Conservation (phyloP, 2,888 invertebrate species). For the Cryptus armator region DNA sequence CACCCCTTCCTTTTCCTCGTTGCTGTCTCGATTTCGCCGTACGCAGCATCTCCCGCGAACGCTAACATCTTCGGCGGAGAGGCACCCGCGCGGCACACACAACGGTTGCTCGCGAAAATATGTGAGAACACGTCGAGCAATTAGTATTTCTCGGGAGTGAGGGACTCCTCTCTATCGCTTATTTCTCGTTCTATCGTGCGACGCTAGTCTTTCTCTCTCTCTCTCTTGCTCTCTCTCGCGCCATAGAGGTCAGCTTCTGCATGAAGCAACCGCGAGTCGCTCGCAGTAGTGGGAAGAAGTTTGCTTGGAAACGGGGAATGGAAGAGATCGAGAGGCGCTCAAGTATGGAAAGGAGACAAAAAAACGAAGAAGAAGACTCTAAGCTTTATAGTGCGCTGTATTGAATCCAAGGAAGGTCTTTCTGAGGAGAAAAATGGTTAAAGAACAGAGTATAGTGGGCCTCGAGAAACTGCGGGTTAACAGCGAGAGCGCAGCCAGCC, state of each 20-base stretch:
- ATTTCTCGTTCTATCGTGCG: constrained; percentile 32
- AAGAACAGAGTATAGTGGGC: constrained; percentile 37
- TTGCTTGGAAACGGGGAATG: constrained; percentile 30
- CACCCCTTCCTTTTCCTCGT: constrained; percentile 31
- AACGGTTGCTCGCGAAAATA: constrained; percentile 72
- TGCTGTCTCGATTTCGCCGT: constrained; percentile 40
- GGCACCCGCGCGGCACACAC: not conserved
- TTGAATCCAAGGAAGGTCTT: constrained; percentile 46
- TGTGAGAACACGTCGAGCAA: constrained; percentile 79
- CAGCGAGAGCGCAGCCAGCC: constrained; percentile 14
- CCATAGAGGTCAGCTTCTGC: constrained; percentile 42
- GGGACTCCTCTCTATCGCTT: not conserved
- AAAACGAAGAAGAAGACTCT: constrained; percentile 25
- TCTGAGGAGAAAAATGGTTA: constrained; percentile 41
- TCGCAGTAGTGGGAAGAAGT: constrained; percentile 19
- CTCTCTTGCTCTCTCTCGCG: not conserved
- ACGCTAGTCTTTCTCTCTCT: not conserved
- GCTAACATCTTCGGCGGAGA: not conserved
- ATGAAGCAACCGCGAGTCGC: constrained; percentile 10
- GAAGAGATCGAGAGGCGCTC: constrained; percentile 25
- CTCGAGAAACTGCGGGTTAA: constrained; percentile 65
- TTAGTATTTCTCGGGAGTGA: constrained; percentile 79
- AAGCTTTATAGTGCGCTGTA: not conserved
- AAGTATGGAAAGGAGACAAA: constrained; percentile 45
- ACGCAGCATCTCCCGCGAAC: constrained; percentile 46